phyloP scores from a whole-genome alignment of 1,140 invertebrate genomes.

The Drosophila mojavensis region DNA sequence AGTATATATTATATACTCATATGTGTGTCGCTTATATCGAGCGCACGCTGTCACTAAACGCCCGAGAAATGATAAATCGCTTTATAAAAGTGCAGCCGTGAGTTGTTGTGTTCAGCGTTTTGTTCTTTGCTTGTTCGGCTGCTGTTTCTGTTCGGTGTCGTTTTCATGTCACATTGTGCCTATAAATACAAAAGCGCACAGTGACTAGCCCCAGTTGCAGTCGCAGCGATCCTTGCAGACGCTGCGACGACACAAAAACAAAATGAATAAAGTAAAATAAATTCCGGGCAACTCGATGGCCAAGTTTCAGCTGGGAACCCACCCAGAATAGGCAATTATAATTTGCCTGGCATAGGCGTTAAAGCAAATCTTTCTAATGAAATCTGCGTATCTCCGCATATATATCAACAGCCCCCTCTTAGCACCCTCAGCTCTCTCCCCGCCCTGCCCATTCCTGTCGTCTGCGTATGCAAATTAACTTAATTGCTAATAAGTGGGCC shows the following conservation, averaged over 20 bases:
- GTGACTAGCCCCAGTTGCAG: constrained; percentile 12
- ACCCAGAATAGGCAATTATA: constrained; percentile 79
- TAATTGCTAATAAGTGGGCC: constrained; percentile 78
- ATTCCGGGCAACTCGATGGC: constrained; percentile 18
- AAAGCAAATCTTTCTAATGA: constrained; percentile 73
- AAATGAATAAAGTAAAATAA: too few species aligned
- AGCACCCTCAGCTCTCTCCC: background rate
- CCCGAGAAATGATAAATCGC: constrained; percentile 80
- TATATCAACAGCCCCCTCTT: constrained; percentile 2
- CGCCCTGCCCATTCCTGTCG: constrained; percentile 48
- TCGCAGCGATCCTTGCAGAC: constrained; percentile 68
- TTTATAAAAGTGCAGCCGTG: constrained; percentile 81
- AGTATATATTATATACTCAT: constrained; percentile 1
- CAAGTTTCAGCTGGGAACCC: constrained; percentile 36
- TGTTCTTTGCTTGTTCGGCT: constrained; percentile 40
- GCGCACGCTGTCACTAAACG: constrained; percentile 76
- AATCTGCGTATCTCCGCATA: constrained; percentile 58
- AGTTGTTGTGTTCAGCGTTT: constrained; percentile 46
- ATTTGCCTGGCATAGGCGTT: constrained; percentile 52
- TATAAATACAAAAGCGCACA: constrained; percentile 44
- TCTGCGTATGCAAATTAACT: constrained; percentile 82
- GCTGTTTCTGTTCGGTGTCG: constrained; percentile 40
- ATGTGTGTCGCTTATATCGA: constrained; percentile 62
- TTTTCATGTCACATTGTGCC: constrained; percentile 56
- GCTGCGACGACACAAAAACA: constrained; percentile 45